Conservation (phyloP, 2,113 vertebrate species). For the Marmota monax region DNA sequence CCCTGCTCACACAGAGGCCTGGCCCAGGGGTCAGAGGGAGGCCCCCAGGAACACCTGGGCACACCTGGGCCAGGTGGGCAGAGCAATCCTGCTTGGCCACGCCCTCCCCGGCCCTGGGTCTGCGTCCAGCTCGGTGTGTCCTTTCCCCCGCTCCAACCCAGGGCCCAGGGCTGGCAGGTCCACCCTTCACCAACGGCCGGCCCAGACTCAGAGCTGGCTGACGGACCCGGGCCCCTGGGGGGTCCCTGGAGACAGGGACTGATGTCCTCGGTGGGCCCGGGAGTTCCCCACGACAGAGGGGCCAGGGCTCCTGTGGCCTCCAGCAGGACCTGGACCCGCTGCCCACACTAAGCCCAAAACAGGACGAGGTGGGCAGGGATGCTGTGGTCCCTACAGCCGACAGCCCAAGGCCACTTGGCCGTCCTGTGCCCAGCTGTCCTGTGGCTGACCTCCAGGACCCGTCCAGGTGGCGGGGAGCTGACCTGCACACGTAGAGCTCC, state of each 20-base stretch:
- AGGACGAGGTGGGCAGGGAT: not conserved
- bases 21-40: not conserved
- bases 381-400: not conserved
- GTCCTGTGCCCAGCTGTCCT: not conserved
- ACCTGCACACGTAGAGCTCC: slow-evolving; percentile 94
- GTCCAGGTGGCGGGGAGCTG: not conserved
- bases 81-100: not conserved
- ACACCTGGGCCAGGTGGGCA: not conserved
- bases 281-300: not conserved
- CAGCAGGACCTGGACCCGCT: not conserved
- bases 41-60: too few species aligned
- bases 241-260: not conserved
- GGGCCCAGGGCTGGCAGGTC: not conserved
- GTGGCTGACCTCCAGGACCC: too few species aligned
- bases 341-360: not conserved
- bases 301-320: not conserved
- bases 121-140: not conserved
- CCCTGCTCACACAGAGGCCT: too few species aligned
- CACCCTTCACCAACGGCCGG: not conserved
- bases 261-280: accelerated
- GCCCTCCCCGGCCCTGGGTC: not conserved
- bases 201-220: not conserved
- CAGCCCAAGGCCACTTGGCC: not conserved
- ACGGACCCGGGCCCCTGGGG: not conserved
- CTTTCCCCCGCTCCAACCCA: too few species aligned